These are phyloP conservation scores for Rafetus swinhoei DNA, from an alignment of 2,113 vertebrate genomes.

Conservation along the genomic window DNA sequence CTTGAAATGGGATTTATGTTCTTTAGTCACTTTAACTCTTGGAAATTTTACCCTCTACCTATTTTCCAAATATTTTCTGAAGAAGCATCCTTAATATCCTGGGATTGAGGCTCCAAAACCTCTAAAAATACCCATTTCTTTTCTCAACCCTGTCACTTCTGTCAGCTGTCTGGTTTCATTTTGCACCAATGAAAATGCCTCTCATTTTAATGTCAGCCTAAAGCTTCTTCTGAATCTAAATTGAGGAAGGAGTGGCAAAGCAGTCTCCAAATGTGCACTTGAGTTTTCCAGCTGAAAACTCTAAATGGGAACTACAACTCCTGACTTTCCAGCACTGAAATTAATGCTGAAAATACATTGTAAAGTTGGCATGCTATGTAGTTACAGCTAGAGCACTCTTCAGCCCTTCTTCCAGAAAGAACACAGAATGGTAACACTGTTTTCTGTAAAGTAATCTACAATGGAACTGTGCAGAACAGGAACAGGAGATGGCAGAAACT, in stretches of 20 bases:
- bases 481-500: not conserved
- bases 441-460: not conserved
- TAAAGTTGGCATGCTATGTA: not conserved
- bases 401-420: not conserved
- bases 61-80: not conserved
- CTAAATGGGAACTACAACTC: not conserved
- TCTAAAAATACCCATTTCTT: not conserved
- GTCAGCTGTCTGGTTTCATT: not conserved
- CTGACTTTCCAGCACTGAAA: not conserved
- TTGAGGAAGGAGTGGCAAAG: not conserved
- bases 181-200: not conserved
- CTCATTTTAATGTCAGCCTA: not conserved
- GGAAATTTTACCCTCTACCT: not conserved
- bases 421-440: not conserved
- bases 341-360: not conserved
- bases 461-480: not conserved
- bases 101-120: not conserved
- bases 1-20: no score
- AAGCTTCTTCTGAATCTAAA: rapidly evolving
- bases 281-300: not conserved
- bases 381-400: not conserved
- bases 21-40: not conserved
- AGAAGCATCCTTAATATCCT: not conserved
- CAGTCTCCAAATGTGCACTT: not conserved
- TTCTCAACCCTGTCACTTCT: not conserved